Percentiles rank a stretch among this genome's conserved stretches.
These are phyloP conservation scores for Scomber scombrus DNA, from an alignment of 2,113 vertebrate species.

Conservation along the genomic window DNA sequence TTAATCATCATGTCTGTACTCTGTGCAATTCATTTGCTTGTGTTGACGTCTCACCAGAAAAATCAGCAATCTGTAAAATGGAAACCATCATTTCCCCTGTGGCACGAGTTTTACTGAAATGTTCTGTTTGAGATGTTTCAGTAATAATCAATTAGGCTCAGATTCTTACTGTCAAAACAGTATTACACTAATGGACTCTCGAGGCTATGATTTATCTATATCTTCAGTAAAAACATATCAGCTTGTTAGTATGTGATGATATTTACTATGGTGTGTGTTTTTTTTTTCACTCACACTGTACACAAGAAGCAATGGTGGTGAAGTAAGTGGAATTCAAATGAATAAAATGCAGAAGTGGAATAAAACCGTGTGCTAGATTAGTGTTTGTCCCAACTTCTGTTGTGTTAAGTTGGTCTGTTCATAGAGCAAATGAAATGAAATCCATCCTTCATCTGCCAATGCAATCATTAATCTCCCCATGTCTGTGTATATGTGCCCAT, in stretches of 20 bases:
- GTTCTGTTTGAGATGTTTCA: background rate
- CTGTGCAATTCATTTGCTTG: background rate
- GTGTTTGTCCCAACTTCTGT: slow-evolving; percentile 31
- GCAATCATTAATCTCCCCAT: slow-evolving; percentile 43
- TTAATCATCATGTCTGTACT: background rate
- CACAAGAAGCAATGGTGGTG: background rate
- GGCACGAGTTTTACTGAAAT: no score
- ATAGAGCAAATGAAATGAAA: slow-evolving; percentile 53
- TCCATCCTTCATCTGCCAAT: slow-evolving; percentile 66
- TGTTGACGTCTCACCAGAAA: background rate
- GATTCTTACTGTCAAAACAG: background rate
- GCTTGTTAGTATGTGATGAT: background rate
- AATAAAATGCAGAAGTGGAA: slow-evolving; percentile 11
- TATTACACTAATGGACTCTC: background rate
- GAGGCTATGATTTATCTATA: no score
- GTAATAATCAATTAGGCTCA: background rate
- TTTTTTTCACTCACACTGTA: no score
- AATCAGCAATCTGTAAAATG: background rate
- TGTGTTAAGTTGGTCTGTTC: slow-evolving; percentile 45
- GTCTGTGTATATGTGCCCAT: slow-evolving; percentile 7
- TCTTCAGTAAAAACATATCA: background rate
- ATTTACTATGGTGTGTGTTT: background rate
- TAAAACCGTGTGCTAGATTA: slow-evolving; percentile 8
- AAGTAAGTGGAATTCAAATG: background rate
- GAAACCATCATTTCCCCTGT: background rate